Conservation (phyloP, 2,888 invertebrate genomes). For the Drosophila yooni region DNA sequence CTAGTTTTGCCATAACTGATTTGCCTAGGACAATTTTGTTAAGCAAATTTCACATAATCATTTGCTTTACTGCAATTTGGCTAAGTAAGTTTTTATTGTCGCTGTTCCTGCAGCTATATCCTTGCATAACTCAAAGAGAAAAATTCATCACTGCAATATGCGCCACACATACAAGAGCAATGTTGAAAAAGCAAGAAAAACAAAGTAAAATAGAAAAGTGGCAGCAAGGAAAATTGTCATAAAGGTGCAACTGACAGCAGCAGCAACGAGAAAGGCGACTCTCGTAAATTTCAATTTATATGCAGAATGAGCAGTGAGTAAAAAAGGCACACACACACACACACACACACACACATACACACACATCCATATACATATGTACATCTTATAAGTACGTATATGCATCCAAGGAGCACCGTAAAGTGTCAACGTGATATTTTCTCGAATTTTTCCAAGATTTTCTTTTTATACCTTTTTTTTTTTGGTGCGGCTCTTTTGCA, state of each 20-base stretch:
- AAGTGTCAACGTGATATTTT: slow-evolving; percentile 79
- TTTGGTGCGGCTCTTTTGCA: slow-evolving; percentile 18
- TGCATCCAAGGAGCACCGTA: slow-evolving; percentile 45
- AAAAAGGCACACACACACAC: slow-evolving; percentile 43
- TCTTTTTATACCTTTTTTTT: slow-evolving; percentile 33
- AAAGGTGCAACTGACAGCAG: slow-evolving; percentile 81
- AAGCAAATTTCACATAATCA: slow-evolving; percentile 63
- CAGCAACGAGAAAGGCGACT: slow-evolving; percentile 31
- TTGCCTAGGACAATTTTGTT: slow-evolving; percentile 48
- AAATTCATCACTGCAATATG: slow-evolving; percentile 82
- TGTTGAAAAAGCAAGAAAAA: slow-evolving; percentile 23
- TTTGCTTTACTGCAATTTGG: slow-evolving; percentile 70
- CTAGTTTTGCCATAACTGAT: slow-evolving; percentile 11
- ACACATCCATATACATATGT: slow-evolving; percentile 16
- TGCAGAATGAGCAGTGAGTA: slow-evolving; percentile 81
- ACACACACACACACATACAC: slow-evolving; percentile 20
- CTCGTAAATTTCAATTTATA: slow-evolving; percentile 85
- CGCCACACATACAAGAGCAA: slow-evolving; percentile 55
- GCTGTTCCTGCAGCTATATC: slow-evolving; percentile 25
- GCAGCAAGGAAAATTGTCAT: slow-evolving; percentile 80
- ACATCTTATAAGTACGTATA: slow-evolving; percentile 28
- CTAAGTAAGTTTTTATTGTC: slow-evolving; percentile 72
- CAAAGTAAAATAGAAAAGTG: slow-evolving; percentile 64
- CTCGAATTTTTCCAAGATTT: slow-evolving; percentile 77
- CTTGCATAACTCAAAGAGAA: slow-evolving; percentile 78